Conservation (phyloP, 1,140 invertebrate genomes). For the Drusus annulatus region DNA sequence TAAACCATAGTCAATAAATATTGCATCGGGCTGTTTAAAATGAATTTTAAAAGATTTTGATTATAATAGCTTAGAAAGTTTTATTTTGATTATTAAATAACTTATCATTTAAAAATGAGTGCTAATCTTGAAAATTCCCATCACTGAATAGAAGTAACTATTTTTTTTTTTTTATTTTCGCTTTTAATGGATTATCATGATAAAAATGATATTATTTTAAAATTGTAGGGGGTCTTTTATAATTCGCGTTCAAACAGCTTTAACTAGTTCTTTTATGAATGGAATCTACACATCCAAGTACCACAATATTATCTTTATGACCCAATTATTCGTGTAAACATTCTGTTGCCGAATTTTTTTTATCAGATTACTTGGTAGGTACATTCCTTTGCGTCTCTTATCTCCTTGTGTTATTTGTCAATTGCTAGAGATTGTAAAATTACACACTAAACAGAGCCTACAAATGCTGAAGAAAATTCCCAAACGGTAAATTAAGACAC, state of each 20-base stretch:
- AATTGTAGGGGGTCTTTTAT: neutral
- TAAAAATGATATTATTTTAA: neutral
- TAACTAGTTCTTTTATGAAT: conserved; percentile 14
- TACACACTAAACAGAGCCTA: neutral
- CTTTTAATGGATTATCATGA: too few relatives aligned
- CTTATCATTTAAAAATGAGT: too few relatives aligned
- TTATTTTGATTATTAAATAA: too few relatives aligned
- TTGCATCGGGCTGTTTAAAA: too few relatives aligned
- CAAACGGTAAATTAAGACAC: conserved; percentile 5
- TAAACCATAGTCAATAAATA: too few relatives aligned
- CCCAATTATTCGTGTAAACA: conserved; percentile 23
- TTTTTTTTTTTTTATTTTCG: neutral
- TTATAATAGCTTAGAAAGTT: too few relatives aligned
- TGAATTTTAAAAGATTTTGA: too few relatives aligned
- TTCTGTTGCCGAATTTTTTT: conserved; percentile 19
- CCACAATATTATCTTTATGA: conserved; percentile 15
- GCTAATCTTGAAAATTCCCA: neutral
- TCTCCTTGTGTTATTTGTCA: conserved; percentile 20
- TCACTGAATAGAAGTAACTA: neutral
- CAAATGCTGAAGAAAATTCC: neutral
- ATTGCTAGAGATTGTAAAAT: conserved; percentile 12
- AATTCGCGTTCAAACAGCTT: neutral
- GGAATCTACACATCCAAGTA: neutral
- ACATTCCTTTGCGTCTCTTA: conserved; percentile 38
- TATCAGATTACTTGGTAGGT: conserved; percentile 23